Percentiles rank a stretch among this genome's conserved stretches.
Conservation (phyloP, 2,888 invertebrate species). For the Drosophila kambysellisi region DNA sequence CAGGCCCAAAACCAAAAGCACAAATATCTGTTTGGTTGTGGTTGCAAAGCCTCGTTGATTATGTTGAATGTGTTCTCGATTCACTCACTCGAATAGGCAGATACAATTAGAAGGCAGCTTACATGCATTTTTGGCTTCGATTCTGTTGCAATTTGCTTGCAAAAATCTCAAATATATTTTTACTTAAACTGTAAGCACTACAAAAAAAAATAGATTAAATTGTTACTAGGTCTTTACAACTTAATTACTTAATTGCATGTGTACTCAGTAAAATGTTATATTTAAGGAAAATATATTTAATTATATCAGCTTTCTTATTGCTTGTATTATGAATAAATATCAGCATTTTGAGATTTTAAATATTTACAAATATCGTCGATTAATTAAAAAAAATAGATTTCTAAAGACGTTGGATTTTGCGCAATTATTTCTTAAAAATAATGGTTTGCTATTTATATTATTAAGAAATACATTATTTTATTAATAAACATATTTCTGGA, state of each 20-base stretch:
- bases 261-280: neutral
- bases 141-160: neutral
- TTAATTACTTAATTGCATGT: neutral
- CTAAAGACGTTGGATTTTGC: too few relatives aligned
- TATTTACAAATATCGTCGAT: too few relatives aligned
- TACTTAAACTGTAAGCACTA: neutral
- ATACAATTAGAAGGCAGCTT: slow-evolving; percentile 26
- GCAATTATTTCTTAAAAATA: neutral
- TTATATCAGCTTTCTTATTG: too few relatives aligned
- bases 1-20: neutral
- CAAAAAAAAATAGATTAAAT: neutral
- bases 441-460: neutral
- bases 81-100: slow-evolving; percentile 10
- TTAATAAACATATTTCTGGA: too few relatives aligned
- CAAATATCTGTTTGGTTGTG: neutral
- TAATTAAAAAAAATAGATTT: too few relatives aligned
- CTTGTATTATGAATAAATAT: too few relatives aligned
- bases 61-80: neutral
- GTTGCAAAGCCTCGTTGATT: neutral
- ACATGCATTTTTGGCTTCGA: neutral
- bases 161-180: neutral
- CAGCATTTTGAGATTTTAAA: neutral
- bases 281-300: neutral
- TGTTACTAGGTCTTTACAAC: neutral
- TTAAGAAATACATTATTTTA: neutral